phyloP scores from a whole-genome alignment of 1,140 invertebrate species.

The Aplysia californica region DNA sequence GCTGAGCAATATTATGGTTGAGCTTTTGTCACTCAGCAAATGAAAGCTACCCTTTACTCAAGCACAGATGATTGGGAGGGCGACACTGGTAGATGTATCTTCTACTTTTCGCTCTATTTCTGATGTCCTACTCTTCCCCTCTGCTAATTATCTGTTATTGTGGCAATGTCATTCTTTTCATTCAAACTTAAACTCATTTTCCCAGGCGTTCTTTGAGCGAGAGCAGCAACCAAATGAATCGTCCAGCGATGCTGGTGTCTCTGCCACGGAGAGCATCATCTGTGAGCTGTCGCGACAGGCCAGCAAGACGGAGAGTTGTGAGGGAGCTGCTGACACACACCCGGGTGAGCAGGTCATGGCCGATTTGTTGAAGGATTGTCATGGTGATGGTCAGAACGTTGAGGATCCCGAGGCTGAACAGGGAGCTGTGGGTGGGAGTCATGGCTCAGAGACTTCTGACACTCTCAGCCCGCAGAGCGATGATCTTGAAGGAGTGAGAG shows the following conservation, averaged over 20 bases:
- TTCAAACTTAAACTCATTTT: too few species aligned
- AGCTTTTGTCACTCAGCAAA: too few species aligned
- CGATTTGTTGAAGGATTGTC: slow-evolving; percentile 31
- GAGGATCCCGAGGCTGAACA: not conserved
- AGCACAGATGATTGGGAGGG: too few species aligned
- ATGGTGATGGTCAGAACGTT: not conserved
- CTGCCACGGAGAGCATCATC: slow-evolving; percentile 51
- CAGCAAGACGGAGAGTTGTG: slow-evolving; percentile 58
- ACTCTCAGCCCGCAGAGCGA: slow-evolving; percentile 7
- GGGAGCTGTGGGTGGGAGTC: slow-evolving; percentile 8
- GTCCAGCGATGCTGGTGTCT: slow-evolving; percentile 50
- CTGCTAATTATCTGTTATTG: too few species aligned
- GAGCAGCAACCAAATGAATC: slow-evolving; percentile 35
- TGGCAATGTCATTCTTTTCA: too few species aligned
- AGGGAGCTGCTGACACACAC: slow-evolving; percentile 37
- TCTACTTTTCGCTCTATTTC: too few species aligned
- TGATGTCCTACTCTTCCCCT: too few species aligned
- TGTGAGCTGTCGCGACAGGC: slow-evolving; percentile 61
- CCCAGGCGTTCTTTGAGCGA: not conserved
- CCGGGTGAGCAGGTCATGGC: slow-evolving; percentile 36
- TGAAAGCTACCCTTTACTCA: too few species aligned
- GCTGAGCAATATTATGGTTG: too few species aligned
- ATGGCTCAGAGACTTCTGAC: not conserved
- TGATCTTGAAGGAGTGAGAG: too few species aligned
- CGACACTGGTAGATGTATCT: too few species aligned